Evolutionary conservation across 1,140 invertebrate species (phyloP), one percentile per base, ranked within the genome.

Genomic region (Temnothorax longispinosus): DNA sequence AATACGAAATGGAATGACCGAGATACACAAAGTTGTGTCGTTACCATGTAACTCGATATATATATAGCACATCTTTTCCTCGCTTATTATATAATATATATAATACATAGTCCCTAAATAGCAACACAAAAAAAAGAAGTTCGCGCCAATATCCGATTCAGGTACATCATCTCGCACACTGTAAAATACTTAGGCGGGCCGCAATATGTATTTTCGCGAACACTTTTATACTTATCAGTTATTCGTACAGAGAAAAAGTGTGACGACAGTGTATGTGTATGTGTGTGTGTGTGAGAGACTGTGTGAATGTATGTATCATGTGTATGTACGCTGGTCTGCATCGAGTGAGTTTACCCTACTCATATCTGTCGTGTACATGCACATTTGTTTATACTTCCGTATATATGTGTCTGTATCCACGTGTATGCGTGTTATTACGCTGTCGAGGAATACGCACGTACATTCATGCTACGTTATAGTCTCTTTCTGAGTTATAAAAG

Each of bases 101-200:
- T 44, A 89, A 32, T 89, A 85, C 18, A 52, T 71, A 69, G 60
- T 60, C 3, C 56, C 77, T 35, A 78, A 87, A 58, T 77, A 76
- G 77, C 85, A 91, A 82, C 82, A 81, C 60, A 87, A 86, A 87
- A 86, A 62, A 84, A 85, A 88, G n/a, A 74, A 86, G 62, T 84
- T 78, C 84, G 77, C 87, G 67, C 87, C 87, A 88, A 86, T 76
- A 85, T 89, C 78, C 90, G 89, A 88, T 91, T 91, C 90, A 91
- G 90, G 90, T 91, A 91, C 90, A 90, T 91, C 87, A 86, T 76
- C 85, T 90, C 77, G 86, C 86, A 81, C 77, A 62, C 69, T 64
- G 75, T 84, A 89, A 64, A 69, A 32, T 65, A 80, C 65, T 86
- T 72, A 72, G 69, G 78, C 85, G 85, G 88, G 78, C 67, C 80